These are phyloP conservation scores for Rhorus exstirpatorius DNA, from an alignment of 2,888 invertebrate species.

Conservation along the genomic window DNA sequence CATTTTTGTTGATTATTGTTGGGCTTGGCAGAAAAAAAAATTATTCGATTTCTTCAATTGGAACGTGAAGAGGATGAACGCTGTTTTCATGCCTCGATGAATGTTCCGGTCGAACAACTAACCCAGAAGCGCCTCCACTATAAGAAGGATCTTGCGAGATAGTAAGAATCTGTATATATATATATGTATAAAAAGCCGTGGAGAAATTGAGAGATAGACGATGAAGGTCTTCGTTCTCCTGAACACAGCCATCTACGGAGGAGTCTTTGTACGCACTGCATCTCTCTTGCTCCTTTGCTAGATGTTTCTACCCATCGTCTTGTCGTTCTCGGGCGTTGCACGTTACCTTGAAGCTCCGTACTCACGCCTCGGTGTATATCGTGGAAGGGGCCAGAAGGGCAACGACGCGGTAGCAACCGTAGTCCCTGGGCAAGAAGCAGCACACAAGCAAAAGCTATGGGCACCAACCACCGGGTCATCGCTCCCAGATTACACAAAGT, in stretches of 20 bases:
- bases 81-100: conserved; percentile 56
- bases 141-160: conserved; percentile 42
- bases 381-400: conserved; percentile 64
- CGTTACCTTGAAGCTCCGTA: conserved; percentile 69
- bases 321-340: conserved; percentile 60
- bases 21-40: not conserved
- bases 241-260: conserved; percentile 54
- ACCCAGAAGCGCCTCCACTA: conserved; percentile 38
- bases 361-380: conserved; percentile 56
- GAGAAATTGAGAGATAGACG: conserved; percentile 17
- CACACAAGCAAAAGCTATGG: conserved; percentile 45
- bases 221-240: conserved; percentile 50
- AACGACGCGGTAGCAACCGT: conserved; percentile 52
- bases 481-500: conserved; percentile 77
- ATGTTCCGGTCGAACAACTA: conserved; percentile 61
- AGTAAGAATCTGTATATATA: not conserved
- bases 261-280: conserved; percentile 38
- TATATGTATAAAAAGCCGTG: not conserved
- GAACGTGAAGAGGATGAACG: conserved; percentile 44
- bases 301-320: conserved; percentile 36
- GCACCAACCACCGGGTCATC: conserved; percentile 74
- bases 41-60: conserved; percentile 48
- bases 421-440: conserved; percentile 29
- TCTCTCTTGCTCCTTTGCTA: conserved; percentile 31
- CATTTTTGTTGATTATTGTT: conserved; percentile 8